Base-by-base conservation (phyloP, 2,113 vertebrate genomes). In the Todiramphus saurophagus region DNA sequence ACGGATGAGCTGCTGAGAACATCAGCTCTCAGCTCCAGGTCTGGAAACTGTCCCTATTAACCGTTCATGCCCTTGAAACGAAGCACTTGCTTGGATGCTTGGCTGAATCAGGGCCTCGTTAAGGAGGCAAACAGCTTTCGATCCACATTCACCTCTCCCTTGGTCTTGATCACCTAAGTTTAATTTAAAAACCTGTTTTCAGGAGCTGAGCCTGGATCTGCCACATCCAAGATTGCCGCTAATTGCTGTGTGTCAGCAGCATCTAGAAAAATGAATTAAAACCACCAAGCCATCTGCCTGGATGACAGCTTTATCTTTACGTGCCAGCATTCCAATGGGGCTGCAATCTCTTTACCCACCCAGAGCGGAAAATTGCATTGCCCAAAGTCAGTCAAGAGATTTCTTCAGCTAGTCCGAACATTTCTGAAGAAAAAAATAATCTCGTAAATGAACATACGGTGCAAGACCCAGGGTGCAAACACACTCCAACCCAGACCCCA, bases 141-240 rank as follows among this genome's bases (percentile, higher is more conserved):
- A 35, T 76, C 62, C 56, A 91, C 83, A 50, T 63, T 72, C 86
- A 83, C 19, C 41, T 87, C 50, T 94, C 66, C 58, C 80, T 94
- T 58, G 82, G 62, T 62, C 94, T 76, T 90, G 89, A 89, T 94
- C 89, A 82, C 63, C 74, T 58, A 93, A 44, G 5, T 94, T 92
- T 95, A 94, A 96, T 87, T 96, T 87, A 93, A 96, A 95, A 93
- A 85, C 88, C 74, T 91, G 66, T 85, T 97, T 94, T 92, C 53
- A 63, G 74, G 77, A 89, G 69, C 55, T 91, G 74, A 95, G 58
- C 58, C 24, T 51, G 62, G 89, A 92, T 96, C 83, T 73, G 81
- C 82, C 67, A 74, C 91, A 70, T 89, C 73, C 37, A 83, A 87
- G 83, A 82, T 25, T 77, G 84, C 46, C 78, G 89, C 58, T 95